phyloP scores from a whole-genome alignment of 2,888 invertebrate genomes.

The Microplitis deprimator region DNA sequence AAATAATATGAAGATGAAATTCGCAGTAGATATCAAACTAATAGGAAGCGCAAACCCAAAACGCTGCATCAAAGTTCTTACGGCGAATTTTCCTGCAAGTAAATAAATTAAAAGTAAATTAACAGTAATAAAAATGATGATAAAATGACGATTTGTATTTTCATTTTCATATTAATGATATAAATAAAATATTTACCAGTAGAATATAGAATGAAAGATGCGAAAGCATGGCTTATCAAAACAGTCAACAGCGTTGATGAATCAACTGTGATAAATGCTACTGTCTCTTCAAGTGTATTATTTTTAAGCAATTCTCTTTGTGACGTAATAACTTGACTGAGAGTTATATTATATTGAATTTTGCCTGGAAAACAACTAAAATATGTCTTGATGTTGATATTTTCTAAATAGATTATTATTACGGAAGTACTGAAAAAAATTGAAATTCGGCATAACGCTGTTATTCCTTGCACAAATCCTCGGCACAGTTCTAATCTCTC shows the following conservation, averaged over 20 bases:
- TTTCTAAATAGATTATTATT: conserved; percentile 72
- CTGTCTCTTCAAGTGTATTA: conserved; percentile 5
- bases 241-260: conserved; percentile 63
- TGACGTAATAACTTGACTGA: conserved; percentile 41
- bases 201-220: conserved; percentile 73
- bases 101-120: background rate
- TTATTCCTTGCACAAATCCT: conserved; percentile 81
- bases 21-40: conserved; percentile 82
- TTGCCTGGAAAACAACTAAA: conserved; percentile 56
- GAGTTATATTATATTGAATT: conserved; percentile 55
- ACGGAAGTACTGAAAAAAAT: conserved; percentile 80
- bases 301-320: background rate
- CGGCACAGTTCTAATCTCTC: conserved; percentile 76
- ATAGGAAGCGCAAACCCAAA: conserved; percentile 90
- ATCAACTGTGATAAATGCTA: conserved; percentile 38
- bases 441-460: conserved; percentile 84
- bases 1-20: conserved; percentile 79
- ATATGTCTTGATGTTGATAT: conserved; percentile 55
- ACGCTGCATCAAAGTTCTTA: conserved; percentile 90
- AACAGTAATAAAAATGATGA: background rate
- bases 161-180: background rate
- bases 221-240: conserved; percentile 77
- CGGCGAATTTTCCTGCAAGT: conserved; percentile 82
- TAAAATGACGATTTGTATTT: background rate
- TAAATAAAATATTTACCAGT: background rate